These are phyloP conservation scores for Steinernema scapterisci DNA, from an alignment of 2,888 invertebrate genomes.

Conservation along the genomic window DNA sequence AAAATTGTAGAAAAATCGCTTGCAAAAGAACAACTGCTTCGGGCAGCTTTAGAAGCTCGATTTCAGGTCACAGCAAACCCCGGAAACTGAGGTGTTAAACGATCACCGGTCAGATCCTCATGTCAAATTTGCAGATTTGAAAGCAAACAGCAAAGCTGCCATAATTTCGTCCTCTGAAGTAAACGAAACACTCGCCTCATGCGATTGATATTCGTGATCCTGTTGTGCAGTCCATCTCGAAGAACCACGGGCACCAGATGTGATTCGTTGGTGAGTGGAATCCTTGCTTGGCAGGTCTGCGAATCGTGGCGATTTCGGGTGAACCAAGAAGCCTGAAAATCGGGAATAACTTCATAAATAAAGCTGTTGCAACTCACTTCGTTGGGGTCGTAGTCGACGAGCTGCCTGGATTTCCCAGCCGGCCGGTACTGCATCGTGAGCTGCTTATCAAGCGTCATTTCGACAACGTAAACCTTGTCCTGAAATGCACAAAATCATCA, in stretches of 20 bases:
- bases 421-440: too few species aligned
- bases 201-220: neutral
- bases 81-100: too few species aligned
- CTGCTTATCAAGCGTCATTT: too few species aligned
- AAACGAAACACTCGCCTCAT: neutral
- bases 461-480: too few species aligned
- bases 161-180: neutral
- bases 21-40: too few species aligned
- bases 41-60: too few species aligned
- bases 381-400: constrained; percentile 15
- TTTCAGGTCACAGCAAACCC: too few species aligned
- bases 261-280: neutral
- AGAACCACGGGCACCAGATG: neutral
- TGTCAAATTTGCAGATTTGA: neutral
- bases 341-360: neutral
- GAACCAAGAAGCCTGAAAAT: neutral
- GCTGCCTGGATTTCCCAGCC: too few species aligned
- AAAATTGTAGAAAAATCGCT: too few species aligned
- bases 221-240: neutral
- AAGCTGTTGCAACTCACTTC: neutral
- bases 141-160: neutral
- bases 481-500: too few species aligned
- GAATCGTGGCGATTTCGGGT: neutral
- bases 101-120: neutral
- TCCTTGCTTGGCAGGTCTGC: neutral